These are phyloP conservation scores for Hyla sarda DNA, from an alignment of 2,113 vertebrate genomes.

Conservation along the genomic window DNA sequence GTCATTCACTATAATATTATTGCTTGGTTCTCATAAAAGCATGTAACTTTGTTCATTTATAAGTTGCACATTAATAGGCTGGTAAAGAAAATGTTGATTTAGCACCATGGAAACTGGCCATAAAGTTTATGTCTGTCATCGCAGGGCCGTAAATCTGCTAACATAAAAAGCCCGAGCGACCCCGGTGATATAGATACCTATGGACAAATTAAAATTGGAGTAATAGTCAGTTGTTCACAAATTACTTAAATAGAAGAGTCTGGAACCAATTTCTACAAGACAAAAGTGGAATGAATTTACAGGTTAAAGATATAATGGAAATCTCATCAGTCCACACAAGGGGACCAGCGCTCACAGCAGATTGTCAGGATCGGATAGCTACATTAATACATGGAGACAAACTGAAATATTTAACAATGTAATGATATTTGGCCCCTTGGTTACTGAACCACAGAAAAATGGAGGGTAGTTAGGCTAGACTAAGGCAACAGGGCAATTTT, in stretches of 20 bases:
- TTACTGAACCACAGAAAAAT: too few relatives aligned
- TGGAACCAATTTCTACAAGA: neutral
- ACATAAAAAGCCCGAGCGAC: neutral
- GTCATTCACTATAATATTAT: neutral
- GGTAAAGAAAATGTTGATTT: slow-evolving; percentile 43
- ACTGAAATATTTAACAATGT: too few relatives aligned
- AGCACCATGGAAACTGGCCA: slow-evolving; percentile 3
- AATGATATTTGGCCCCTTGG: too few relatives aligned
- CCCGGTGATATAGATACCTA: neutral
- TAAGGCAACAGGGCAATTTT: too few relatives aligned
- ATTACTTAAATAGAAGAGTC: neutral
- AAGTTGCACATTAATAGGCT: slow-evolving; percentile 30
- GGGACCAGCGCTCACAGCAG: neutral
- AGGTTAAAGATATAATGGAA: neutral
- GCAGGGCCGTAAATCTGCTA: slow-evolving; percentile 30
- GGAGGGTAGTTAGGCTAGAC: too few relatives aligned
- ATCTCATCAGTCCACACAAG: neutral
- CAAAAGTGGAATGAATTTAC: neutral
- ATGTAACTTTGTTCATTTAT: slow-evolving; percentile 22
- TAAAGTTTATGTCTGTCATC: slow-evolving; percentile 28
- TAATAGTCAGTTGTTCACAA: slow-evolving; percentile 6
- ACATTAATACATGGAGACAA: neutral
- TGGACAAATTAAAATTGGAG: neutral
- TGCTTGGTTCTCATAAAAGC: slow-evolving; percentile 13
- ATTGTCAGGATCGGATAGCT: neutral